Conservation (phyloP, 2,113 vertebrate species). For the Microcebus tavaratra region DNA sequence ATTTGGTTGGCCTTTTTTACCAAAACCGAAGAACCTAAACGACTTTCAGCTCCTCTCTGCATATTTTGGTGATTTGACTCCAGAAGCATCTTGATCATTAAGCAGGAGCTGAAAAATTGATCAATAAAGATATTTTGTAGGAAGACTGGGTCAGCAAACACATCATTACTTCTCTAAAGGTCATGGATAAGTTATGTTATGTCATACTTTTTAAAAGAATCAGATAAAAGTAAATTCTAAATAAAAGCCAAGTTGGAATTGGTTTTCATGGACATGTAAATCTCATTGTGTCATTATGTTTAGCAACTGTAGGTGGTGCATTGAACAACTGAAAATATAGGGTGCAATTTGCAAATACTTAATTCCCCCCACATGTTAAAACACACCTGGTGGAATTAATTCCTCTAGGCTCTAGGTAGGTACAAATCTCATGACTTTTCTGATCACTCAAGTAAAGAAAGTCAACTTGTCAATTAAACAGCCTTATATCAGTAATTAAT, state of each 20-base stretch:
- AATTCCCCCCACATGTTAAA: neutral
- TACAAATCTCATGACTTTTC: neutral
- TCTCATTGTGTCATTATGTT: neutral
- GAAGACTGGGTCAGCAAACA: neutral
- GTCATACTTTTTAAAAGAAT: neutral
- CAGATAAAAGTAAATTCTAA: constrained; percentile 9
- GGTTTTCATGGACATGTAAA: neutral
- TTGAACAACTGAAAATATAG: neutral
- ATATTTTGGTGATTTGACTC: neutral
- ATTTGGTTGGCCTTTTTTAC: neutral
- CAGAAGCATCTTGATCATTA: neutral
- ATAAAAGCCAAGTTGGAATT: neutral
- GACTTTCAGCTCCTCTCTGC: neutral
- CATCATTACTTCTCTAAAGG: neutral
- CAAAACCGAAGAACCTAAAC: neutral
- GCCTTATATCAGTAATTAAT: neutral
- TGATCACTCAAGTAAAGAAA: neutral
- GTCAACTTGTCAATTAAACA: neutral
- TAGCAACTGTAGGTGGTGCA: neutral
- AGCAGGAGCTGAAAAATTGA: neutral
- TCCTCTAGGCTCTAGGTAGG: neutral
- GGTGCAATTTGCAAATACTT: neutral
- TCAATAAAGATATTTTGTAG: neutral
- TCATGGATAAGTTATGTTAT: neutral
- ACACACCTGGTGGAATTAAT: neutral